A percentile compares a stretch with the other conserved stretches of the same genome.
These are phyloP conservation scores for Lerema accius DNA, from an alignment of 1,140 invertebrate species.

Conservation along the genomic window DNA sequence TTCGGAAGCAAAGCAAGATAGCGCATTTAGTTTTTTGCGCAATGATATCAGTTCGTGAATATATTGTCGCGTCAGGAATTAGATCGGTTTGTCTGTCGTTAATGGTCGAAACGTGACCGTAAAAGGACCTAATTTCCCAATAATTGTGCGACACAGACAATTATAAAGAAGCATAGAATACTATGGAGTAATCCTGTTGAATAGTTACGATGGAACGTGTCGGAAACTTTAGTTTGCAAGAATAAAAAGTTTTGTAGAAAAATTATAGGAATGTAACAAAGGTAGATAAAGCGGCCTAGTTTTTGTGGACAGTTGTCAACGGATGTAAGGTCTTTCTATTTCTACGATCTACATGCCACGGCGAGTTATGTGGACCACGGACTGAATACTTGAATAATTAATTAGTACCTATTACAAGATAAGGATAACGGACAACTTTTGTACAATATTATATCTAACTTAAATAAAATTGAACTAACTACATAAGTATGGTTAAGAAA, in stretches of 20 bases:
- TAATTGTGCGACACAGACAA: constrained; percentile 70
- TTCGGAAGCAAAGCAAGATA: constrained; percentile 34
- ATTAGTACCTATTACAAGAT: too few relatives aligned
- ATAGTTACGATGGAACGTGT: constrained; percentile 47
- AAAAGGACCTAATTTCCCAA: constrained; percentile 66
- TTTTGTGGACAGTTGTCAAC: constrained; percentile 14
- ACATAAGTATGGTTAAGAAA: too few relatives aligned
- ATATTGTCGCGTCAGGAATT: constrained; percentile 75
- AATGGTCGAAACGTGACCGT: constrained; percentile 79
- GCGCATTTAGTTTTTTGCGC: constrained; percentile 64
- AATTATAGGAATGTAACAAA: constrained; percentile 6
- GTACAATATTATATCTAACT: too few relatives aligned
- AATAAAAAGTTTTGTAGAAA: constrained; percentile 8
- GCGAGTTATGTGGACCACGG: too few relatives aligned
- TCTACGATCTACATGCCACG: too few relatives aligned
- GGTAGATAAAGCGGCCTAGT: constrained; percentile 6
- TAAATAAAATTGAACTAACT: too few relatives aligned
- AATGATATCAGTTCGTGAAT: constrained; percentile 79
- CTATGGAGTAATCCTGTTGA: constrained; percentile 52
- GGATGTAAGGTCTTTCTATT: too few relatives aligned
- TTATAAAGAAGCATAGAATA: constrained; percentile 45
- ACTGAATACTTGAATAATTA: too few relatives aligned
- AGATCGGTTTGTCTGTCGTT: constrained; percentile 76
- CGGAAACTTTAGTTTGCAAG: constrained; percentile 1
- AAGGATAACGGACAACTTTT: too few relatives aligned